These are phyloP conservation scores for Bradypus variegatus DNA, from an alignment of 2,797 vertebrate species.

Conservation along the genomic window DNA sequence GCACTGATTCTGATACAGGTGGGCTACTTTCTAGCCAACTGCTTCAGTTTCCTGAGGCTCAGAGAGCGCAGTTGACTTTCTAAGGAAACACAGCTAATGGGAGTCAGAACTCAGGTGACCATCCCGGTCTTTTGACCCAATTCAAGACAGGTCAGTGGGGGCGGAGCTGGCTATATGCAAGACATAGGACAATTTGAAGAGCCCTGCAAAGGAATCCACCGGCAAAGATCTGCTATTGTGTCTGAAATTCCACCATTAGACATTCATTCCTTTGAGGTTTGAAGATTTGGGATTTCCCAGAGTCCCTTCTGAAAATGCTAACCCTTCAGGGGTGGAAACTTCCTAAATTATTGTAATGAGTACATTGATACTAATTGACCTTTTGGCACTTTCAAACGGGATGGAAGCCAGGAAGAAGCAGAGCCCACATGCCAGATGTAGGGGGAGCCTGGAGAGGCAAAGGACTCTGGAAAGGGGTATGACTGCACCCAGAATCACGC, in stretches of 20 bases:
- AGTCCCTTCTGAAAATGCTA: neutral
- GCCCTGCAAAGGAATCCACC: neutral
- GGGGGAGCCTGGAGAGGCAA: neutral
- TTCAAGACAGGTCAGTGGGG: neutral
- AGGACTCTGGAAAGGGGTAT: neutral
- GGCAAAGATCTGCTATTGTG: neutral
- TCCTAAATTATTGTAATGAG: neutral
- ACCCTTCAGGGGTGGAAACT: neutral
- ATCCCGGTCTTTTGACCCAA: neutral
- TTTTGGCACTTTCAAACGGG: neutral
- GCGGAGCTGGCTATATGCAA: no score
- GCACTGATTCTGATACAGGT: neutral
- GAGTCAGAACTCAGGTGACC: neutral
- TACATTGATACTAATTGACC: neutral
- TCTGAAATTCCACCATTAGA: neutral
- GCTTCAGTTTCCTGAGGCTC: neutral
- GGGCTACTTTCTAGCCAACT: neutral
- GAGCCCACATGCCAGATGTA: fast-evolving
- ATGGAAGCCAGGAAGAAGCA: neutral
- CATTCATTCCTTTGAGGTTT: neutral
- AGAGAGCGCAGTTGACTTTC: neutral
- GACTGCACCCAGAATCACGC: no score
- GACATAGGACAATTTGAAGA: neutral
- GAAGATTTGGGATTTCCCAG: neutral
- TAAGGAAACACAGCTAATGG: neutral